Base-by-base conservation (phyloP, 2,888 invertebrate genomes). In the Macrosiphum euphorbiae region DNA sequence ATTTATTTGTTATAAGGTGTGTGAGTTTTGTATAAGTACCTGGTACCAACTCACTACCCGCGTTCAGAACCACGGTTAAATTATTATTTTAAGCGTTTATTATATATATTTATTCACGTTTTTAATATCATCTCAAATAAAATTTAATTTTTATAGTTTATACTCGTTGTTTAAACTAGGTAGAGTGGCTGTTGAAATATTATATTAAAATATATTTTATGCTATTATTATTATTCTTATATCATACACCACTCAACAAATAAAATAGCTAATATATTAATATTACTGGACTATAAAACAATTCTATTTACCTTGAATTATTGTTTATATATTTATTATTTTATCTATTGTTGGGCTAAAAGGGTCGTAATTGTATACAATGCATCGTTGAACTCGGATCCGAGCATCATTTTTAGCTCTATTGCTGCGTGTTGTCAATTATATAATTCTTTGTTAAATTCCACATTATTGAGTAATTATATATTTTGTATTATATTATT, bases 61-160 rank as follows among this genome's bases (percentile, higher is more conserved):
- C 5, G 11, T 13, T n/a, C 28, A 11, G n/a, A n/a, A n/a, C 0
- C 16, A 67, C 3, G 4, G 4, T n/a, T 13, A 13, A 3, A 3
- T 67, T 16, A 13, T 67, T 67, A n/a, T 67, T 16, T n/a, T 67
- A 67, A n/a, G 16, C 16, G n/a, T 67, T 67, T n/a, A 13, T n/a
- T n/a, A n/a, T n/a, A n/a, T n/a, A n/a, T n/a, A n/a, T 67, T 67
- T 16, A n/a, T 67, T n/a, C 5, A 55, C 0, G 55, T 24, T n/a
- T 16, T 67, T n/a, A 67, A 67, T n/a, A 67, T 67, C n/a, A 13
- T 13, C n/a, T 67, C 7, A n/a, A n/a, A 67, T 67, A 4, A 4
- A 13, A 67, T 13, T 13, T n/a, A n/a, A 11, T n/a, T 67, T 13
- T 67, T n/a, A n/a, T n/a, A 67, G n/a, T 13, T 67, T n/a, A n/a